These are phyloP conservation scores for Drosophila tani DNA, from an alignment of 1,140 invertebrate species.

Conservation along the genomic window DNA sequence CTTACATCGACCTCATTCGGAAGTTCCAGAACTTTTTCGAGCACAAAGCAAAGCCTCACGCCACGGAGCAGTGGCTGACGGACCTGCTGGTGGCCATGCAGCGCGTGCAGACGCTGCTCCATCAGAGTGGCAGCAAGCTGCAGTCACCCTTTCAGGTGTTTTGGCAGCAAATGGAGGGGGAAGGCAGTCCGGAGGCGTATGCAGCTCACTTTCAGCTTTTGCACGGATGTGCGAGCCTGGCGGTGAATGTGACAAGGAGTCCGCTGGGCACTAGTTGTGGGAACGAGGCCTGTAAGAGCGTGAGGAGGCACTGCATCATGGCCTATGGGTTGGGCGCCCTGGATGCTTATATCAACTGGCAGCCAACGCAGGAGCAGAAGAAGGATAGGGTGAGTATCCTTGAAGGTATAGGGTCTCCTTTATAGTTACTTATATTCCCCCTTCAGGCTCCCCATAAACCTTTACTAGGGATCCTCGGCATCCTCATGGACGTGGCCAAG, in stretches of 20 bases:
- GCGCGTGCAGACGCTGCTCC: conserved; percentile 45
- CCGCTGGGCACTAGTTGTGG: conserved; percentile 26
- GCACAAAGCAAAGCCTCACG: conserved; percentile 9
- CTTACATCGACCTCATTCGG: conserved; percentile 45
- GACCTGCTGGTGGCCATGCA: conserved; percentile 54
- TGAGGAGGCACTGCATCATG: conserved; percentile 50
- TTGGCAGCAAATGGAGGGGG: conserved; percentile 49
- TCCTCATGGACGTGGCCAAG: conserved; percentile 37
- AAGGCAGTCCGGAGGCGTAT: conserved; percentile 23
- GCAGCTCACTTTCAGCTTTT: conserved; percentile 55
- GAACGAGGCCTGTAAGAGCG: conserved; percentile 35
- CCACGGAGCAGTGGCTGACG: conserved; percentile 53
- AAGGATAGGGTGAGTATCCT: conserved; percentile 27
- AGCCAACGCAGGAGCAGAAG: conserved; percentile 5
- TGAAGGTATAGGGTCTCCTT: no score
- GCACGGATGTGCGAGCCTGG: conserved; percentile 10
- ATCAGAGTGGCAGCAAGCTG: conserved; percentile 38
- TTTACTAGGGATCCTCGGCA: conserved; percentile 19
- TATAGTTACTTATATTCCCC: not conserved
- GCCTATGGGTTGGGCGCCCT: conserved; percentile 35
- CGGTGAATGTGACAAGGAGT: conserved; percentile 40
- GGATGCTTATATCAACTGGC: conserved; percentile 55
- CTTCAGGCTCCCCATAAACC: conserved; percentile 23
- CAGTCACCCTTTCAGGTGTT: conserved; percentile 35
- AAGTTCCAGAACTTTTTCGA: conserved; percentile 57